These are phyloP conservation scores for Sapajus apella DNA, from an alignment of 2,113 vertebrate genomes.

Conservation along the genomic window DNA sequence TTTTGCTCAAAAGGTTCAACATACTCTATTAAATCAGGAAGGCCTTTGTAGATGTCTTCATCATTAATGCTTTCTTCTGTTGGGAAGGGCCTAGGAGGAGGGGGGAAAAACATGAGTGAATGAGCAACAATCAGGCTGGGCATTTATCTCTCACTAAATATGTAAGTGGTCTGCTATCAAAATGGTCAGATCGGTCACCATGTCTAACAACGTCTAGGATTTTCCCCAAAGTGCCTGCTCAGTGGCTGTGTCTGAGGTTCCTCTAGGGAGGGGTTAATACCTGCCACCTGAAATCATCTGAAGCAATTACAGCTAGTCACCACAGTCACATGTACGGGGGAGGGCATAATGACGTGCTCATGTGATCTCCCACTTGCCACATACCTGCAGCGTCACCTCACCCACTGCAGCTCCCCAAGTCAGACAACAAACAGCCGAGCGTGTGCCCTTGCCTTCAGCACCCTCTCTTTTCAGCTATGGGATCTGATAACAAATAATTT, in stretches of 20 bases:
- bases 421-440: accelerated
- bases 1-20: constrained; percentile 72
- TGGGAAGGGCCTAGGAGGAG: constrained; percentile 90
- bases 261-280: neutral
- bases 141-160: neutral
- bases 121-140: neutral
- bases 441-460: accelerated
- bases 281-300: neutral
- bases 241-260: too few species aligned
- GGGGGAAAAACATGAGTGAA: neutral
- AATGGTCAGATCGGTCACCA: neutral
- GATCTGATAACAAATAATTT: neutral
- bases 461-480: neutral
- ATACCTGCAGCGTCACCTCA: neutral
- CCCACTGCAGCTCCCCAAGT: neutral
- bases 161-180: neutral
- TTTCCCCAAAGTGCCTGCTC: neutral
- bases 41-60: constrained; percentile 96
- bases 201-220: accelerated
- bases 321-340: neutral
- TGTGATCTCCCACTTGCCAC: neutral
- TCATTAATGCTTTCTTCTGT: constrained; percentile 94
- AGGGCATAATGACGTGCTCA: neutral
- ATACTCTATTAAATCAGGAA: constrained; percentile 97
- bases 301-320: neutral